These are phyloP conservation scores for Gambusia affinis DNA, from an alignment of 2,113 vertebrate species.

Conservation along the genomic window DNA sequence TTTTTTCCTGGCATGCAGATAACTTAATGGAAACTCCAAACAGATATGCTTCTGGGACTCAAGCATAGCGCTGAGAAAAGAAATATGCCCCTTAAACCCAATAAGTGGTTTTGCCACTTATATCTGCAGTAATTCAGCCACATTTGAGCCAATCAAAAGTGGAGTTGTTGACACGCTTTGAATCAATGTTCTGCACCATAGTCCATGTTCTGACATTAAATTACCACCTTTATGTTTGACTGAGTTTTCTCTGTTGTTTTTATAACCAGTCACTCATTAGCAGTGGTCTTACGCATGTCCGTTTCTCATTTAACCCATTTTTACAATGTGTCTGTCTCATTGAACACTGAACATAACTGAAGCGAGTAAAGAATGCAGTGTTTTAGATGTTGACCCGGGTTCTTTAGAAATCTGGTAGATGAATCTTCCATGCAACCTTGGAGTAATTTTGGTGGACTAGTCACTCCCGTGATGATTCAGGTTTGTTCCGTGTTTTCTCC, in stretches of 20 bases:
- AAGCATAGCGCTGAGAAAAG: background rate
- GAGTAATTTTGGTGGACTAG: background rate
- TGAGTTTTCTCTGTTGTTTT: background rate
- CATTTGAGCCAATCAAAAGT: background rate
- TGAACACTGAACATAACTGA: background rate
- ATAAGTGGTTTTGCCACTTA: background rate
- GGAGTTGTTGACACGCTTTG: background rate
- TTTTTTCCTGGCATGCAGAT: slow-evolving; percentile 6
- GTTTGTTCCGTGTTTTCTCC: too few species aligned
- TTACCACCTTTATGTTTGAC: background rate
- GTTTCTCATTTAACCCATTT: background rate
- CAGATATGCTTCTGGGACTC: background rate
- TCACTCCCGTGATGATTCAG: background rate
- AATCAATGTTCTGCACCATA: background rate
- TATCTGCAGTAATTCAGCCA: background rate
- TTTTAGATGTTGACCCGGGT: too few species aligned
- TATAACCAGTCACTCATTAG: background rate
- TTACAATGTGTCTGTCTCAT: background rate
- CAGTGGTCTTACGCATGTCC: too few species aligned
- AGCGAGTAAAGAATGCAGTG: background rate
- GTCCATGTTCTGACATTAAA: background rate
- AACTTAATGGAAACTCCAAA: slow-evolving; percentile 16
- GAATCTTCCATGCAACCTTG: background rate
- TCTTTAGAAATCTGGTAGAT: background rate
- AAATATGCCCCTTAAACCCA: background rate